These are phyloP conservation scores for Carpatolechia fugitivella DNA, from an alignment of 2,888 invertebrate genomes.

Conservation along the genomic window DNA sequence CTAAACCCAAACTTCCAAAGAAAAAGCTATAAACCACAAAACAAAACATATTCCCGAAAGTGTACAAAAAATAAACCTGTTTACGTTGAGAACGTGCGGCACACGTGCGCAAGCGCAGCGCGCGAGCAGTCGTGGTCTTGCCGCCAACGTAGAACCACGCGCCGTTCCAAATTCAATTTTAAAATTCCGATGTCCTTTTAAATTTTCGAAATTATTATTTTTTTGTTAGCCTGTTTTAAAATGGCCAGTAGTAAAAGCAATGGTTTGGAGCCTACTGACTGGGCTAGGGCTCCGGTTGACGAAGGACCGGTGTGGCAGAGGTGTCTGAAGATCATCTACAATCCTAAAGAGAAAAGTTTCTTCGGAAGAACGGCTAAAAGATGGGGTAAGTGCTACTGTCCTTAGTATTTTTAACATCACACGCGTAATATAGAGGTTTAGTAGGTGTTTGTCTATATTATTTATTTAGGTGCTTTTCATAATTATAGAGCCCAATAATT, in stretches of 20 bases:
- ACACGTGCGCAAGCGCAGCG: conserved; percentile 8
- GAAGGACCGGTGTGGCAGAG: conserved; percentile 43
- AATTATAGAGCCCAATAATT: too few species aligned
- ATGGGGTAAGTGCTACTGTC: conserved; percentile 63
- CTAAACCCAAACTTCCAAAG: too few species aligned
- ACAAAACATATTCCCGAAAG: background rate
- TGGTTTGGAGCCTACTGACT: conserved; percentile 51
- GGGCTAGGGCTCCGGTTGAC: conserved; percentile 59
- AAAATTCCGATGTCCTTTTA: background rate
- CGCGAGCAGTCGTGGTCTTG: conserved; percentile 3
- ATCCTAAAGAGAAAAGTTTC: conserved; percentile 62
- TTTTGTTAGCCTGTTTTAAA: conserved; percentile 3
- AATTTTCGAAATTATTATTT: background rate
- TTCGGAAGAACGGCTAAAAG: conserved; percentile 64
- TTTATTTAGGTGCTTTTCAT: too few species aligned
- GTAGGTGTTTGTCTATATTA: too few species aligned
- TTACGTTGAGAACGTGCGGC: conserved; percentile 1
- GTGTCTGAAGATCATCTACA: conserved; percentile 50
- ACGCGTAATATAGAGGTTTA: too few species aligned
- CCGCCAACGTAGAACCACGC: conserved; percentile 7
- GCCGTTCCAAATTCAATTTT: conserved; percentile 5
- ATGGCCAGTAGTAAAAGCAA: conserved; percentile 56
- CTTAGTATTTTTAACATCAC: too few species aligned
- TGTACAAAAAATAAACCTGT: conserved; percentile 4
- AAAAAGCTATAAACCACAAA: too few species aligned